Evolutionary conservation across 2,888 invertebrate genomes (phyloP).

Genomic region (Phoronis australis): DNA sequence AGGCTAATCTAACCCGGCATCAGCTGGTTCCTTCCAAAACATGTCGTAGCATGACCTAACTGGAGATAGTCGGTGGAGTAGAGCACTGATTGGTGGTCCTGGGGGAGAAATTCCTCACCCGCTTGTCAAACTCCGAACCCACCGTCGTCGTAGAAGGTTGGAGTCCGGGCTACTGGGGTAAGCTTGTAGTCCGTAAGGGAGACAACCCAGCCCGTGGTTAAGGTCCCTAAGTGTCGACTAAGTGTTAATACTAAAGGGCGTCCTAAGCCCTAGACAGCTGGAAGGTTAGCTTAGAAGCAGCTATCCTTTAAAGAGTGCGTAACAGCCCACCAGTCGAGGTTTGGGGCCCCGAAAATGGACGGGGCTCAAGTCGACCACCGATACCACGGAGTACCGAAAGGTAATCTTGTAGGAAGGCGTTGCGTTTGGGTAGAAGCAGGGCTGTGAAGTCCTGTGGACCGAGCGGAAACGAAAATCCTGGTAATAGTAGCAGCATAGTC

Average conservation of each 20-base stretch:
- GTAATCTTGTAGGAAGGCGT: slow-evolving; percentile 8
- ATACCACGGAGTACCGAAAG: neutral
- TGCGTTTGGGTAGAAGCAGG: slow-evolving; percentile 3
- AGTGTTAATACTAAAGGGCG: slow-evolving; percentile 12
- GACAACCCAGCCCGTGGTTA: slow-evolving; percentile 9
- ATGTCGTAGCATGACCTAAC: slow-evolving; percentile 2
- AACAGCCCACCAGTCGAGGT: slow-evolving; percentile 14
- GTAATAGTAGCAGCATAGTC: no score
- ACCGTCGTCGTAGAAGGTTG: no score
- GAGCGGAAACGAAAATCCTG: no score
- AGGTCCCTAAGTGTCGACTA: slow-evolving; percentile 10
- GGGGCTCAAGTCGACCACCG: slow-evolving; percentile 8
- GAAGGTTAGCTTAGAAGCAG: slow-evolving; percentile 16
- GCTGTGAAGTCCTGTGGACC: slow-evolving; percentile 5
- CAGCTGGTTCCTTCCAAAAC: slow-evolving; percentile 14
- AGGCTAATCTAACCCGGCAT: slow-evolving; percentile 12
- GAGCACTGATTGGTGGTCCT: slow-evolving; percentile 7
- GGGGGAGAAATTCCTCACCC: no score
- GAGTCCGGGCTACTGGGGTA: no score
- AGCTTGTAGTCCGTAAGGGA: slow-evolving; percentile 8
- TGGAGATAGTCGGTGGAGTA: slow-evolving; percentile 1
- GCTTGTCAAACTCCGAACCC: no score
- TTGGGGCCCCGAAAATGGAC: slow-evolving; percentile 8
- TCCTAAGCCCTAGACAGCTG: slow-evolving; percentile 5
- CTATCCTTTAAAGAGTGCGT: slow-evolving; percentile 16